Conservation (phyloP, 2,888 invertebrate species). For the Epinotia bilunana region DNA sequence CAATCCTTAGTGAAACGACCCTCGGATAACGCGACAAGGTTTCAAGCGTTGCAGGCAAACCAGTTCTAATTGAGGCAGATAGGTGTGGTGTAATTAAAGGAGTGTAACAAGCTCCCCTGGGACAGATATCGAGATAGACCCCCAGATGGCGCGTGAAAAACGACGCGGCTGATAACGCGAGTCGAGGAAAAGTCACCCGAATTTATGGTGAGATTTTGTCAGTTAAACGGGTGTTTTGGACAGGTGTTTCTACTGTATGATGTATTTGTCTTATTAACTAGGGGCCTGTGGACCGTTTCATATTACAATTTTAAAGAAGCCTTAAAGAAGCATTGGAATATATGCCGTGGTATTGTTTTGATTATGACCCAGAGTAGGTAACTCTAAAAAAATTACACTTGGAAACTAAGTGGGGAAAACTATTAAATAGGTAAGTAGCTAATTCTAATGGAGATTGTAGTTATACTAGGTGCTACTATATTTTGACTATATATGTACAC, state of each 20-base stretch:
- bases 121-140: slow-evolving; percentile 18
- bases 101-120: slow-evolving; percentile 12
- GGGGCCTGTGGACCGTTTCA: no score
- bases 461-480: no score
- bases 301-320: no score
- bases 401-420: no score
- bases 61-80: slow-evolving; percentile 21
- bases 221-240: neutral
- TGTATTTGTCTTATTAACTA: neutral
- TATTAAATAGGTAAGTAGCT: no score
- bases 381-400: no score
- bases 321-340: no score
- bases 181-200: slow-evolving; percentile 6
- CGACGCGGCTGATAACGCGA: slow-evolving; percentile 14
- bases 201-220: slow-evolving; percentile 4
- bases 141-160: slow-evolving; percentile 15
- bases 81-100: slow-evolving; percentile 19
- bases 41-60: slow-evolving; percentile 16
- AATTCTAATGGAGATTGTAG: no score
- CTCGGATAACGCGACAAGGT: neutral
- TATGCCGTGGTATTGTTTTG: no score
- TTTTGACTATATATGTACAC: no score
- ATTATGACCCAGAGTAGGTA: no score
- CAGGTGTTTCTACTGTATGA: neutral
- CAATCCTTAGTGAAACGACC: neutral